Conservation (phyloP, 2,113 vertebrate genomes). For the Oryctolagus cuniculus region mOryCun1.1 NC_091439.1:93049501-93050000, state of each 20-base stretch:
- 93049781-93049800: neutral
- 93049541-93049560: neutral
- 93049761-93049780: neutral
- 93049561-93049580: neutral
- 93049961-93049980: too few species aligned
- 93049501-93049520: slow-evolving; percentile 16
- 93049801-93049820: neutral
- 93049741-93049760: slow-evolving; percentile 25
- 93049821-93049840: slow-evolving; percentile 22
- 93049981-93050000: too few species aligned
- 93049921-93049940: neutral
- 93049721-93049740: neutral
- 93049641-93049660: neutral
- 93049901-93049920: neutral
- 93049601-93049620: neutral
- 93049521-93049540: neutral
- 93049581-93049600: neutral
- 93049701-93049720: neutral
- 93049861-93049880: neutral
- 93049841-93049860: neutral
- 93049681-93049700: neutral
- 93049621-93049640: neutral
- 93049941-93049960: too few species aligned
- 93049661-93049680: neutral
- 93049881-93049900: slow-evolving; percentile 40